Conservation (phyloP, 2,888 invertebrate genomes). For the Xylota sylvarum region DNA sequence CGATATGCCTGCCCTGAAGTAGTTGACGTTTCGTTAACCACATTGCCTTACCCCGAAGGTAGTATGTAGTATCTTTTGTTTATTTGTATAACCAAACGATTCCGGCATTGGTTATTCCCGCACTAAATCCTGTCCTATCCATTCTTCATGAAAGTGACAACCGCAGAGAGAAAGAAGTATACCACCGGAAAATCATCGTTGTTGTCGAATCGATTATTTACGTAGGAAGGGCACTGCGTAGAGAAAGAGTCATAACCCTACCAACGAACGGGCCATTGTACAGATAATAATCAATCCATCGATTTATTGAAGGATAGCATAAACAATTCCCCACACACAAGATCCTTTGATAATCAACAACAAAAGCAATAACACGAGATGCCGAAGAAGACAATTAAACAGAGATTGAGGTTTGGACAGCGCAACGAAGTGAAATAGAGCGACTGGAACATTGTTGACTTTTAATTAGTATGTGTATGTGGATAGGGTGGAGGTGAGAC, state of each 20-base stretch:
- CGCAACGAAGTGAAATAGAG: too few relatives aligned
- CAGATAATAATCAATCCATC: constrained; percentile 67
- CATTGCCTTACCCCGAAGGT: constrained; percentile 46
- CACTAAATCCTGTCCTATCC: constrained; percentile 42
- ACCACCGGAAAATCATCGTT: constrained; percentile 61
- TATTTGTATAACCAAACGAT: constrained; percentile 66
- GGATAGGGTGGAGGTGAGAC: constrained; percentile 30
- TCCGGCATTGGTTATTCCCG: constrained; percentile 54
- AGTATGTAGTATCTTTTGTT: constrained; percentile 47
- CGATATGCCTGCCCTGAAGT: constrained; percentile 37
- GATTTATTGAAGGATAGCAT: constrained; percentile 70
- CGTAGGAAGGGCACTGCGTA: constrained; percentile 2
- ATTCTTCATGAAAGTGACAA: constrained; percentile 57
- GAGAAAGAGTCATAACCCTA: constrained; percentile 42
- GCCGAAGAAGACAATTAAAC: constrained; percentile 62
- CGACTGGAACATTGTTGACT: constrained; percentile 48
- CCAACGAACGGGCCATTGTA: constrained; percentile 11
- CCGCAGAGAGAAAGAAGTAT: constrained; percentile 24
- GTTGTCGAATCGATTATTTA: constrained; percentile 52
- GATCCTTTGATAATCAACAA: constrained; percentile 74
- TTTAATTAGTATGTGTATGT: constrained; percentile 47
- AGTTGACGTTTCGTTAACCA: constrained; percentile 72
- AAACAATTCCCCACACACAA: constrained; percentile 62
- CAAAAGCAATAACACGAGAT: constrained; percentile 59
- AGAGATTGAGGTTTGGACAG: constrained; percentile 51